A percentile compares a stretch with the other conserved stretches of the same genome.
These are phyloP conservation scores for Drosophila monieri DNA, from an alignment of 2,888 invertebrate genomes.

Conservation along the genomic window DNA sequence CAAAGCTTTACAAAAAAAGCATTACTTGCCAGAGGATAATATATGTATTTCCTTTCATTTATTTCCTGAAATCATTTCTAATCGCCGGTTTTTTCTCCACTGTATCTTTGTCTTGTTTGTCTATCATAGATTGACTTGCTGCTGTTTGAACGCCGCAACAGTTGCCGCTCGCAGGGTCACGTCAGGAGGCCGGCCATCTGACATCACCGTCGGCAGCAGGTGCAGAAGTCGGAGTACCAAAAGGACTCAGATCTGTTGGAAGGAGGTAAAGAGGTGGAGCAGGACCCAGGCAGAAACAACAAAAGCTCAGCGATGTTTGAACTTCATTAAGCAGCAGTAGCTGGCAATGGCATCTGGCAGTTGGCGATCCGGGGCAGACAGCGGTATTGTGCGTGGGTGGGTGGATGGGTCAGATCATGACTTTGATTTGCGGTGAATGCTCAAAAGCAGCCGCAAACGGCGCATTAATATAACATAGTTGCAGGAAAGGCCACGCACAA, in stretches of 20 bases:
- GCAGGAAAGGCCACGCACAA: conserved; percentile 39
- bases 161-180: conserved; percentile 39
- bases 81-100: conserved; percentile 32
- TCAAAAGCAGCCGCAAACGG: conserved; percentile 61
- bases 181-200: conserved; percentile 6
- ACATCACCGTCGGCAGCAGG: conserved; percentile 5
- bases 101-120: conserved; percentile 33
- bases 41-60: not conserved
- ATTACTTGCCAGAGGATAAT: no score
- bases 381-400: conserved; percentile 13
- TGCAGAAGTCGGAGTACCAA: conserved; percentile 10
- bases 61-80: not conserved
- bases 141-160: conserved; percentile 46
- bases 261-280: conserved; percentile 28
- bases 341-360: conserved; percentile 23
- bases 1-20: no score
- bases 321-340: conserved; percentile 44
- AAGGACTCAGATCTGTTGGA: conserved; percentile 15
- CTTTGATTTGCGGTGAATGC: conserved; percentile 66
- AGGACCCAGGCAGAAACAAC: conserved; percentile 25
- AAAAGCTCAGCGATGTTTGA: conserved; percentile 40
- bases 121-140: conserved; percentile 60
- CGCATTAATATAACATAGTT: conserved; percentile 58
- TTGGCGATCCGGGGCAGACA: conserved; percentile 10
- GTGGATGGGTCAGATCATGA: conserved; percentile 50